Conservation (phyloP, 2,888 invertebrate species). For the Nasonia oneida region DNA sequence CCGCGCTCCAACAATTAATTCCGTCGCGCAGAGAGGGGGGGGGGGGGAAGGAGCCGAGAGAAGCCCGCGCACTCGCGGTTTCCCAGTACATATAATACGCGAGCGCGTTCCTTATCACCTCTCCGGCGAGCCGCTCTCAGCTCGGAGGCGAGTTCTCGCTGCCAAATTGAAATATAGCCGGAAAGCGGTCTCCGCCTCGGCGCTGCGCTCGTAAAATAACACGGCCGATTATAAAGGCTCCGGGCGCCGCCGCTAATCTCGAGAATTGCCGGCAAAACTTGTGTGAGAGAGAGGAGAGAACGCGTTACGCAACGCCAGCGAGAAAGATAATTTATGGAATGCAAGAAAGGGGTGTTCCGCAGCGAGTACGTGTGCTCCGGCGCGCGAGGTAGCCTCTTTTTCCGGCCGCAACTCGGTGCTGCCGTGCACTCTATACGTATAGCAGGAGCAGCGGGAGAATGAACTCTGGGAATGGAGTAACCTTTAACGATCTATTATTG, state of each 20-base stretch:
- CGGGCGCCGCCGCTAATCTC: constrained; percentile 29
- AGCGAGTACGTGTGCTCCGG: not conserved
- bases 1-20: not conserved
- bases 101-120: not conserved
- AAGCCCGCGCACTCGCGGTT: not conserved
- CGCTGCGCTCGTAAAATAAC: constrained; percentile 26
- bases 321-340: constrained; percentile 34
- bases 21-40: not conserved
- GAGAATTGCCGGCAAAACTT: constrained; percentile 30
- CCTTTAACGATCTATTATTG: constrained; percentile 12
- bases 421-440: not conserved
- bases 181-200: not conserved
- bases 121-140: not conserved
- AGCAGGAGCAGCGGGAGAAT: constrained; percentile 4
- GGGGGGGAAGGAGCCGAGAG: not conserved
- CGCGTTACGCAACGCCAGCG: constrained; percentile 26
- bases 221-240: not conserved
- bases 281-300: not conserved
- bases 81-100: constrained; percentile 13
- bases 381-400: constrained; percentile 1
- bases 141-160: not conserved
- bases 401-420: not conserved
- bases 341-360: constrained; percentile 1
- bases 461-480: constrained; percentile 29
- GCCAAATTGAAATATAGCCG: constrained; percentile 46